phyloP scores from a whole-genome alignment of 1,140 invertebrate species.

The Gerris buenoi region DNA sequence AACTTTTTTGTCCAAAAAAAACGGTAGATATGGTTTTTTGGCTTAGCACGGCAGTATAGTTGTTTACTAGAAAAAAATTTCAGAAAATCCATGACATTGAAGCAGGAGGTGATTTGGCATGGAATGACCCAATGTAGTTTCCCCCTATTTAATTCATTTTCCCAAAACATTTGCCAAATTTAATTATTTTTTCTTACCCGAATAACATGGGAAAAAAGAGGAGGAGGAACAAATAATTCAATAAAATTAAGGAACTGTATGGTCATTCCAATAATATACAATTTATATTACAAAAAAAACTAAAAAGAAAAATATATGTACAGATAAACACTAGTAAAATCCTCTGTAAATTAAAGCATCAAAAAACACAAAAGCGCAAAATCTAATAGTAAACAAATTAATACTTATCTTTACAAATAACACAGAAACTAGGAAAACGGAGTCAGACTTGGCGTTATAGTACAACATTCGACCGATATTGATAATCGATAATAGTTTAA shows the following conservation, averaged over 20 bases:
- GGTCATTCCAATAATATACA: neutral
- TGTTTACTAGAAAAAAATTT: too few relatives aligned
- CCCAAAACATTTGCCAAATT: too few relatives aligned
- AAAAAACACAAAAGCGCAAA: neutral
- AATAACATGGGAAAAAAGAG: too few relatives aligned
- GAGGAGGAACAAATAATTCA: too few relatives aligned
- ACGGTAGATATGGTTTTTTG: too few relatives aligned
- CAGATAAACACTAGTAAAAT: neutral
- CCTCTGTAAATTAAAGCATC: neutral
- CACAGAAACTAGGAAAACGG: neutral
- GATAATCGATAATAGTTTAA: neutral
- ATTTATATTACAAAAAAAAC: neutral
- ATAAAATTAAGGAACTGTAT: neutral
- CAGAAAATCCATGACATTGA: too few relatives aligned
- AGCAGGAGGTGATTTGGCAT: too few relatives aligned
- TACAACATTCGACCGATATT: neutral
- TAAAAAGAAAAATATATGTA: neutral
- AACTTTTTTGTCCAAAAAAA: too few relatives aligned
- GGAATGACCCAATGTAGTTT: too few relatives aligned
- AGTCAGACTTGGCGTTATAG: neutral
- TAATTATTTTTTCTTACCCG: too few relatives aligned
- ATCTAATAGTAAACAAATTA: neutral
- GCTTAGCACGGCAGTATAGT: too few relatives aligned
- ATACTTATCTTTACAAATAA: neutral
- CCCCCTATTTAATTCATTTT: too few relatives aligned